phyloP scores from a whole-genome alignment of 2,113 vertebrate species.

The Mus musculus region DNA sequence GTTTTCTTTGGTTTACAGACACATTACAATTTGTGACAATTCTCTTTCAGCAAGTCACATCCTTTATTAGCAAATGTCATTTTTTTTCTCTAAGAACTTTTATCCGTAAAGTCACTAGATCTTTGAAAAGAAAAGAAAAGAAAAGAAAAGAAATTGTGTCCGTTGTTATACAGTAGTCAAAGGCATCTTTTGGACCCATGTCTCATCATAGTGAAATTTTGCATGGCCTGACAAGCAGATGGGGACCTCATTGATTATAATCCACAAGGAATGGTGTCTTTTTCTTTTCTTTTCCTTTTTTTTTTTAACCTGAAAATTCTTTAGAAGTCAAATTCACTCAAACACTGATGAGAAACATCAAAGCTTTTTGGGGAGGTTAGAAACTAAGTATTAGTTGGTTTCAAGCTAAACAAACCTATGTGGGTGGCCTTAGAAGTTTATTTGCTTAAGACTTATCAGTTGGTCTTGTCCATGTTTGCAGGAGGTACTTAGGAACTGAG shows the following conservation, averaged over 20 bases:
- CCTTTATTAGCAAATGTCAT: constrained; percentile 4
- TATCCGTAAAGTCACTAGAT: neutral
- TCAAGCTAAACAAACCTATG: constrained; percentile 50
- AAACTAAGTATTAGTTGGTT: constrained; percentile 21
- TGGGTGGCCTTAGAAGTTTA: constrained; percentile 41
- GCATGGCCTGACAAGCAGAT: neutral
- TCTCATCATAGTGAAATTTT: constrained; percentile 35
- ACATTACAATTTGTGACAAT: neutral
- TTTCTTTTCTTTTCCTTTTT: neutral
- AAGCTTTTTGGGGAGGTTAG: constrained; percentile 6
- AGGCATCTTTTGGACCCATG: neutral
- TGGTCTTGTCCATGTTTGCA: constrained; percentile 29
- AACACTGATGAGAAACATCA: constrained; percentile 46
- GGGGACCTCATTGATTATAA: constrained; percentile 43
- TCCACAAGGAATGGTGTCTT: constrained; percentile 47
- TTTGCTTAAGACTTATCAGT: constrained; percentile 46
- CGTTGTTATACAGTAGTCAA: neutral
- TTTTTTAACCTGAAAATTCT: constrained; percentile 13
- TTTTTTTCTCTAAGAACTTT: constrained; percentile 42
- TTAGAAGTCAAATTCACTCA: constrained; percentile 48
- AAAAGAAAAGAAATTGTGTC: neutral
- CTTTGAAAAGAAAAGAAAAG: neutral
- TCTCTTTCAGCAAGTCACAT: neutral
- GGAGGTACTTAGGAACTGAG: neutral
- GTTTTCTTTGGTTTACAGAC: constrained; percentile 32